A percentile compares a stretch with the other conserved stretches of the same genome.
These are phyloP conservation scores for Scrobipalpa atriplicella DNA, from an alignment of 2,888 invertebrate genomes.

Conservation along the genomic window DNA sequence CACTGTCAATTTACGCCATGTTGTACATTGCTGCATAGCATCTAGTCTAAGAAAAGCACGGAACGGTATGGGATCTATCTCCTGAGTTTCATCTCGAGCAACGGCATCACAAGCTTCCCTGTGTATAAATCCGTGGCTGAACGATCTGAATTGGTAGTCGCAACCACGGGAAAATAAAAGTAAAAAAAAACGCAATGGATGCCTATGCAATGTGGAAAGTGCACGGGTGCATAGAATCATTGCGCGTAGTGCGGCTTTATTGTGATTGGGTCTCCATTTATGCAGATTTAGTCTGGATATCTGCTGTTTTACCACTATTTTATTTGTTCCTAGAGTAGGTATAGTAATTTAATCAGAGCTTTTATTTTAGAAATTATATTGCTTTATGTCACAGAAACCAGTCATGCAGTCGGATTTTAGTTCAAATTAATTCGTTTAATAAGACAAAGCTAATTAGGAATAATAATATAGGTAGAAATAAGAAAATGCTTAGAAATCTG, in stretches of 20 bases:
- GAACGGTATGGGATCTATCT: too few species aligned
- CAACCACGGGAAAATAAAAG: neutral
- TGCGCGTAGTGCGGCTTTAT: neutral
- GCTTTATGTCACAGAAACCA: too few species aligned
- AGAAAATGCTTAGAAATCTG: neutral
- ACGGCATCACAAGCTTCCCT: too few species aligned
- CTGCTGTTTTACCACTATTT: constrained; percentile 1
- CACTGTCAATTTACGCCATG: neutral
- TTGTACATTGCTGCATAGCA: neutral
- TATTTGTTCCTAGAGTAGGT: neutral
- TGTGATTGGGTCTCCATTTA: constrained; percentile 8
- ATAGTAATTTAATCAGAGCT: neutral
- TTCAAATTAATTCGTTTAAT: too few species aligned
- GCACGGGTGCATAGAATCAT: neutral
- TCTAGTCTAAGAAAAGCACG: too few species aligned
- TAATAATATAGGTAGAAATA: too few species aligned
- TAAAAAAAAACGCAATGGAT: neutral
- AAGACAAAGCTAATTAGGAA: too few species aligned
- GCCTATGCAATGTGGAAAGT: neutral
- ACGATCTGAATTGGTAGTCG: too few species aligned
- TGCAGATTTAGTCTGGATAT: constrained; percentile 1
- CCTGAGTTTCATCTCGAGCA: too few species aligned
- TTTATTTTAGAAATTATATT: too few species aligned
- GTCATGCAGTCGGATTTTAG: too few species aligned
- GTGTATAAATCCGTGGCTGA: too few species aligned